These are phyloP conservation scores for Microtus agrestis DNA, from an alignment of 2,797 vertebrate genomes.

Conservation along the genomic window DNA sequence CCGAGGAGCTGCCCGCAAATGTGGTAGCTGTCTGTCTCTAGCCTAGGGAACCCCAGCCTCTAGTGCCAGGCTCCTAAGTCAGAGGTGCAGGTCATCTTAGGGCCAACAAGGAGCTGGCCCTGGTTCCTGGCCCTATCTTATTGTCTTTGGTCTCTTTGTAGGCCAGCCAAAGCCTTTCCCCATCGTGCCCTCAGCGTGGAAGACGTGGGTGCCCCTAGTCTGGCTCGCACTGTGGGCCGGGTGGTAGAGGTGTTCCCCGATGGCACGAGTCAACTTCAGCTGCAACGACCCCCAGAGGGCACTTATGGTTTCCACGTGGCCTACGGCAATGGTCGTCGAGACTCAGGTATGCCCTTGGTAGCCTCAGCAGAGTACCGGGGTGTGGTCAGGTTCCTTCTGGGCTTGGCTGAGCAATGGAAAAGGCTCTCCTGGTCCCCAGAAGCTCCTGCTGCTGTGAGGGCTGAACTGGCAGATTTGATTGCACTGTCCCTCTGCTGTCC, in stretches of 20 bases:
- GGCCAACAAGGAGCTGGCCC: background rate
- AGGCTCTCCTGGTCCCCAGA: background rate
- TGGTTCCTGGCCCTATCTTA: background rate
- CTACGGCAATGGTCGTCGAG: conserved; percentile 93
- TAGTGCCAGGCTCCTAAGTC: background rate
- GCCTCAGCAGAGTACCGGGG: background rate
- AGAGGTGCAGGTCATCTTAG: background rate
- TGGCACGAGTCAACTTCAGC: conserved; percentile 93
- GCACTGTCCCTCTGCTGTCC: background rate
- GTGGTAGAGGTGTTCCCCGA: conserved; percentile 94
- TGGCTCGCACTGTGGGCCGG: conserved; percentile 89
- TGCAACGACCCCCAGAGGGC: conserved; percentile 91
- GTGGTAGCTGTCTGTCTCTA: background rate
- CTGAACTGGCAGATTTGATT: background rate
- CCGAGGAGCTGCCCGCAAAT: background rate
- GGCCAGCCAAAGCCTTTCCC: conserved; percentile 75
- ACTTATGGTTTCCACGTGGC: conserved; percentile 95
- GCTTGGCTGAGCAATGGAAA: background rate
- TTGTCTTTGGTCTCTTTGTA: background rate
- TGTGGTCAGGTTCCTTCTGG: background rate
- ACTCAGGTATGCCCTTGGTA: conserved; percentile 90
- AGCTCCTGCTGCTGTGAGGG: background rate
- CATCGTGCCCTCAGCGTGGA: conserved; percentile 91
- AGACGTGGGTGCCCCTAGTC: conserved; percentile 89
- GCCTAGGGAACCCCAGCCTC: background rate